Percentiles rank a stretch among this genome's conserved stretches.
phyloP scores from a whole-genome alignment of 2,888 invertebrate species.

The Acanthosepion pharaonis region DNA sequence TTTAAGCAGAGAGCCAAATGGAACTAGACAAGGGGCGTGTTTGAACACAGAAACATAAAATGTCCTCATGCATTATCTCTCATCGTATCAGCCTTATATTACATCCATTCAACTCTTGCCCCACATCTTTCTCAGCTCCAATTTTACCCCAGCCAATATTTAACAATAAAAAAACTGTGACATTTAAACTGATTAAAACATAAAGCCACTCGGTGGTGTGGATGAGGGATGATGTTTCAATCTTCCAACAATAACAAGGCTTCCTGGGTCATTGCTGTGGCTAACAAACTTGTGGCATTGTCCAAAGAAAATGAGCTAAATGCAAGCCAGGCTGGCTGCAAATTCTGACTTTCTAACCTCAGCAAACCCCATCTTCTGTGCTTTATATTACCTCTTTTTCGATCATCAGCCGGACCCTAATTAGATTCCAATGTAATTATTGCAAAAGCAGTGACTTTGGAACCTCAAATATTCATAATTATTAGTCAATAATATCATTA shows the following conservation, averaged over 20 bases:
- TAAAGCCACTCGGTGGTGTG: not conserved
- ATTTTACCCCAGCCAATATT: not conserved
- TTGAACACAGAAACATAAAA: too few relatives aligned
- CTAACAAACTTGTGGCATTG: not conserved
- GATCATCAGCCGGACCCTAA: not conserved
- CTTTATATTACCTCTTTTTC: not conserved
- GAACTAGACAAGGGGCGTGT: too few relatives aligned
- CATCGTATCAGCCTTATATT: too few relatives aligned
- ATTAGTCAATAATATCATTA: slow-evolving; percentile 1
- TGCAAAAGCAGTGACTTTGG: not conserved
- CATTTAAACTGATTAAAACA: slow-evolving; percentile 4
- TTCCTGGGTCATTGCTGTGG: not conserved
- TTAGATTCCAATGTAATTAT: not conserved
- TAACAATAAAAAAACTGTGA: not conserved
- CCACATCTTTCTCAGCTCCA: not conserved
- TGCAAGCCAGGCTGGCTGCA: not conserved
- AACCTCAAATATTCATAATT: not conserved
- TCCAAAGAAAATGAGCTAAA: not conserved
- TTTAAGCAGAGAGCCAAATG: too few relatives aligned
- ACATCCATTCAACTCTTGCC: not conserved
- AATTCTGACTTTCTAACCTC: not conserved
- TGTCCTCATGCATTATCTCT: too few relatives aligned
- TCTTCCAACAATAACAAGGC: not conserved
- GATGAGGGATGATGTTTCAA: not conserved
- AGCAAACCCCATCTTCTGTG: not conserved